phyloP scores from a whole-genome alignment of 2,888 invertebrate species.

The Aromia moschata region DNA sequence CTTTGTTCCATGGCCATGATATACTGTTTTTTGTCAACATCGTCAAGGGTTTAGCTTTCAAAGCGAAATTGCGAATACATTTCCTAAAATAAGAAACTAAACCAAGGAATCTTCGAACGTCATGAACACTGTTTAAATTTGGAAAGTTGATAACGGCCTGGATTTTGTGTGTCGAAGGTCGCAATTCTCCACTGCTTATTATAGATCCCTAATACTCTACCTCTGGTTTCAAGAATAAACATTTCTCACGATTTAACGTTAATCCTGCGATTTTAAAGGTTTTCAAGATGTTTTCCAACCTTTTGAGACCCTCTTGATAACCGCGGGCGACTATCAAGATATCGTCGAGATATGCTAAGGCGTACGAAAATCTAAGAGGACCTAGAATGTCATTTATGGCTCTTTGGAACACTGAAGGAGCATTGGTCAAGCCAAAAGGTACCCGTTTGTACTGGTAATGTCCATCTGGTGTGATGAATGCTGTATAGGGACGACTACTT shows the following conservation, averaged over 20 bases:
- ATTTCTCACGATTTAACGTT: slow-evolving; percentile 34
- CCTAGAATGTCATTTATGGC: neutral
- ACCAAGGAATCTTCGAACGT: slow-evolving; percentile 30
- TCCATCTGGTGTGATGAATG: no score
- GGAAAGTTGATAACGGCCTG: slow-evolving; percentile 22
- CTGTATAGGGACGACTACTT: no score
- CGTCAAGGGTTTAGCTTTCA: slow-evolving; percentile 17
- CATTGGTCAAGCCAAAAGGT: no score
- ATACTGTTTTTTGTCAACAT: neutral
- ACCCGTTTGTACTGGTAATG: no score
- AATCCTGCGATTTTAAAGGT: slow-evolving; percentile 21
- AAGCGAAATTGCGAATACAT: slow-evolving; percentile 26
- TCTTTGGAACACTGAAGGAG: no score
- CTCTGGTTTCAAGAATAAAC: slow-evolving; percentile 26
- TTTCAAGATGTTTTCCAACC: slow-evolving; percentile 25
- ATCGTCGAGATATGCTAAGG: no score
- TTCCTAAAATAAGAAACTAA: slow-evolving; percentile 30
- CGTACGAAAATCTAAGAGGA: slow-evolving; percentile 34
- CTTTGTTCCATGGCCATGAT: slow-evolving; percentile 1
- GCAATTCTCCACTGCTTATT: slow-evolving; percentile 18
- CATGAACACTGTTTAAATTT: slow-evolving; percentile 22
- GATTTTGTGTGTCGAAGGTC: slow-evolving; percentile 24
- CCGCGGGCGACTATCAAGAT: slow-evolving; percentile 49
- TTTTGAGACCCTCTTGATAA: slow-evolving; percentile 41
- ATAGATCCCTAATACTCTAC: slow-evolving; percentile 31